Conservation (phyloP, 1,140 invertebrate genomes). For the Lerema accius region DNA sequence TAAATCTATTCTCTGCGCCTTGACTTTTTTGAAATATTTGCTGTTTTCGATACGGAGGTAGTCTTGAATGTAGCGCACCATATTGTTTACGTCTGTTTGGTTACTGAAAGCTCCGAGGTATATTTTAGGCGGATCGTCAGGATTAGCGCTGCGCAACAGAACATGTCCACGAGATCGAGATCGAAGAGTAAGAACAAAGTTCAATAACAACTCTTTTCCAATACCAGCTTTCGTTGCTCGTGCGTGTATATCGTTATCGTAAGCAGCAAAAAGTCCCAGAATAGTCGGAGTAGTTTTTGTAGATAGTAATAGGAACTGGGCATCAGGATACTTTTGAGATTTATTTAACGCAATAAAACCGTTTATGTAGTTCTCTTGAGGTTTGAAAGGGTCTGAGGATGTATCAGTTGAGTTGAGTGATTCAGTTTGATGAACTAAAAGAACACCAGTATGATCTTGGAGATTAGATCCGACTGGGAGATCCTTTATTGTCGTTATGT, state of each 20-base stretch:
- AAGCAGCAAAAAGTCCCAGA: background rate
- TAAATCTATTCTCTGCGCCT: conserved; percentile 39
- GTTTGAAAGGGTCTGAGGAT: conserved; percentile 21
- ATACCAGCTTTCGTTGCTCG: conserved; percentile 2
- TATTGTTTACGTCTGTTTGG: conserved; percentile 62
- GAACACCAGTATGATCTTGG: conserved; percentile 52
- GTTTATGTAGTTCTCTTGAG: conserved; percentile 28
- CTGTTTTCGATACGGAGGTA: conserved; percentile 71
- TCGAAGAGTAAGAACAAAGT: conserved; percentile 37
- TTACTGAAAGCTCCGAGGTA: conserved; percentile 83
- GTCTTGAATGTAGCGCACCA: conserved; percentile 38
- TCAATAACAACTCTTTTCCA: conserved; percentile 28
- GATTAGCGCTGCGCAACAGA: conserved; percentile 78
- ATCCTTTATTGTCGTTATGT: conserved; percentile 84
- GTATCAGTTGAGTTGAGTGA: conserved; percentile 5
- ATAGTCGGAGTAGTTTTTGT: background rate
- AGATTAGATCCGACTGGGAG: conserved; percentile 88
- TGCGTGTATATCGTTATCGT: background rate
- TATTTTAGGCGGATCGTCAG: conserved; percentile 80
- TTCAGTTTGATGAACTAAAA: conserved; percentile 35
- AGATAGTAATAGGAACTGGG: background rate
- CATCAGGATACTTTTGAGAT: background rate
- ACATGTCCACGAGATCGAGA: conserved; percentile 83
- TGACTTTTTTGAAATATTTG: conserved; percentile 82
- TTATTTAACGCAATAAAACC: background rate